A percentile compares a stretch with the other conserved stretches of the same genome.
These are phyloP conservation scores for Lasius platythorax DNA, from an alignment of 2,888 invertebrate species.

Conservation along the genomic window DNA sequence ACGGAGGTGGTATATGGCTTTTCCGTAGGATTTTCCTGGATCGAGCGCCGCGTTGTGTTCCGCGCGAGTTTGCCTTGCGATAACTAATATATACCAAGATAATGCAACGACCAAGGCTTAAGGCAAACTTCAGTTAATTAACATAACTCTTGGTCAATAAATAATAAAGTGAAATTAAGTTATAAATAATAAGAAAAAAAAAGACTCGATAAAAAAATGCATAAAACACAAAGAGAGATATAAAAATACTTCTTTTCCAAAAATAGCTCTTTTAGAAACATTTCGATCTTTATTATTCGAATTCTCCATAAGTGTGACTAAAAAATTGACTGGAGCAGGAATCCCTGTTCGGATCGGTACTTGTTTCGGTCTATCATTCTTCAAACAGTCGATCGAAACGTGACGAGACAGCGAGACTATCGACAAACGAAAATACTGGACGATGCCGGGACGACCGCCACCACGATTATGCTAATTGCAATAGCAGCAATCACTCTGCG, in stretches of 20 bases:
- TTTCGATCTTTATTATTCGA: not conserved
- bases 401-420: conserved; percentile 24
- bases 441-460: conserved; percentile 32
- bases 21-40: conserved; percentile 27
- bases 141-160: conserved; percentile 23
- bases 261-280: not conserved
- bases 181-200: not conserved
- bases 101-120: not conserved
- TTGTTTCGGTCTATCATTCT: conserved; percentile 2
- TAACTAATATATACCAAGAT: conserved; percentile 33
- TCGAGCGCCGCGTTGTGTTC: conserved; percentile 18
- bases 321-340: not conserved
- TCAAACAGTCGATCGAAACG: conserved; percentile 7
- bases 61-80: conserved; percentile 18
- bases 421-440: conserved; percentile 48
- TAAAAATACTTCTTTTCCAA: not conserved
- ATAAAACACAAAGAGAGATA: not conserved
- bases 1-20: conserved; percentile 3
- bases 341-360: not conserved
- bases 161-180: not conserved
- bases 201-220: not conserved
- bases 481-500: conserved; percentile 69
- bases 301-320: not conserved
- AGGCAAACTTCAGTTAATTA: conserved; percentile 37
- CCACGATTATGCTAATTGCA: conserved; percentile 73